Evolutionary conservation across 2,797 vertebrate genomes (phyloP).

Genomic region (Aulostomus chinensis): DNA sequence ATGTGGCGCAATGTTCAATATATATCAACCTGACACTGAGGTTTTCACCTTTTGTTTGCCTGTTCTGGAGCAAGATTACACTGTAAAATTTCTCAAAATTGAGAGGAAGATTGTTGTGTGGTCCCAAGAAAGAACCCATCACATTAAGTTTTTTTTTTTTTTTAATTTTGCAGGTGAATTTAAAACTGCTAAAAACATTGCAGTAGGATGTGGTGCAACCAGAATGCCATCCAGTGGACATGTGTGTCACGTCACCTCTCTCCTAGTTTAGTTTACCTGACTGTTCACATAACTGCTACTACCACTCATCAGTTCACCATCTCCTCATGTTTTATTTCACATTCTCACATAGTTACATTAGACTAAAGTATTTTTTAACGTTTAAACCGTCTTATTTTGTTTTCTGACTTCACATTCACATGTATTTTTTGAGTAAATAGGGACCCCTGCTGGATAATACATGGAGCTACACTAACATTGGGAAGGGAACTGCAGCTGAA

Average conservation of each 20-base stretch:
- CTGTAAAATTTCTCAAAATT: no score
- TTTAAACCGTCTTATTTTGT: background rate
- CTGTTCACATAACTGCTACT: slow-evolving; percentile 1
- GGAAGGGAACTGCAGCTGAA: background rate
- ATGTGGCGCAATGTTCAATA: no score
- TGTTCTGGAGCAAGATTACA: no score
- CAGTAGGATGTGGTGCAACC: background rate
- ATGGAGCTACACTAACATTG: slow-evolving; percentile 29
- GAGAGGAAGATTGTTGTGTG: no score
- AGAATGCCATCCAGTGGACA: background rate
- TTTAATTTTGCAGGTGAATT: no score
- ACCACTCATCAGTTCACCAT: background rate
- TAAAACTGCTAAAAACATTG: no score
- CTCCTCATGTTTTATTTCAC: background rate
- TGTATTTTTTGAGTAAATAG: slow-evolving; percentile 17
- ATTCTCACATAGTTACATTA: background rate
- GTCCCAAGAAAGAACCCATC: no score
- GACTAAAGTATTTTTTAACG: no score
- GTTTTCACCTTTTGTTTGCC: no score
- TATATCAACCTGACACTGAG: no score
- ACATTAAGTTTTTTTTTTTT: no score
- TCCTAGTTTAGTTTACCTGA: background rate
- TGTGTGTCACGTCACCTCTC: background rate
- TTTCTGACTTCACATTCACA: background rate
- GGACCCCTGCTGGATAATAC: slow-evolving; percentile 55